phyloP scores from a whole-genome alignment of 2,113 vertebrate species.

The Alaudala cheleensis region DNA sequence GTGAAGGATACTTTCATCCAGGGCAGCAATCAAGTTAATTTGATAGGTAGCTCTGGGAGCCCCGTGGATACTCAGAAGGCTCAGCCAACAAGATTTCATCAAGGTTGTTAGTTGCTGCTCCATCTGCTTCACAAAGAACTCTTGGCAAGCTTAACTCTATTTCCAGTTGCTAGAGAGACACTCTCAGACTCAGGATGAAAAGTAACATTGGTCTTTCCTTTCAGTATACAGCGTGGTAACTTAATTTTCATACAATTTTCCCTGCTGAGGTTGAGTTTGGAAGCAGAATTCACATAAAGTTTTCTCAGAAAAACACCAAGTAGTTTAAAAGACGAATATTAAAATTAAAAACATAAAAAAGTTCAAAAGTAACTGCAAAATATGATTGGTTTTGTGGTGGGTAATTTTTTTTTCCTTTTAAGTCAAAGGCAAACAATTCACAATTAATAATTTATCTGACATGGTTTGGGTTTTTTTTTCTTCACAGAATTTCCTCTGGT shows the following conservation, averaged over 20 bases:
- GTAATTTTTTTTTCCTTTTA: background rate
- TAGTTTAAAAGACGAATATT: background rate
- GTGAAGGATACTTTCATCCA: background rate
- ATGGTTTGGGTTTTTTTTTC: background rate
- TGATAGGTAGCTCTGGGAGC: background rate
- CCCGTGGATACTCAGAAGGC: background rate
- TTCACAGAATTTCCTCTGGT: background rate
- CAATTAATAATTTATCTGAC: background rate
- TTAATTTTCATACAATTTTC: background rate
- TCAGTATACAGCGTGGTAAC: background rate
- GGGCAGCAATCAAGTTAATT: background rate
- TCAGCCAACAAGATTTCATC: conserved; percentile 41
- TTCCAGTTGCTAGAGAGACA: conserved; percentile 44
- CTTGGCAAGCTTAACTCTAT: conserved; percentile 33
- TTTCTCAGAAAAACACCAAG: background rate
- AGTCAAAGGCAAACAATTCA: background rate
- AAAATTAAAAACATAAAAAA: background rate
- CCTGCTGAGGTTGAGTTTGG: background rate
- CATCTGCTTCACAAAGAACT: conserved; percentile 28
- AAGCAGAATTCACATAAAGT: background rate
- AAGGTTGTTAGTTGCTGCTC: background rate
- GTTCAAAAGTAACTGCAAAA: background rate
- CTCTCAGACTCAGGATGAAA: conserved; percentile 37
- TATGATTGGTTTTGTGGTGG: background rate
- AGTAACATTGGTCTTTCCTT: conserved; percentile 6